phyloP scores from a whole-genome alignment of 2,113 vertebrate genomes.

The Percina caprodes region DNA sequence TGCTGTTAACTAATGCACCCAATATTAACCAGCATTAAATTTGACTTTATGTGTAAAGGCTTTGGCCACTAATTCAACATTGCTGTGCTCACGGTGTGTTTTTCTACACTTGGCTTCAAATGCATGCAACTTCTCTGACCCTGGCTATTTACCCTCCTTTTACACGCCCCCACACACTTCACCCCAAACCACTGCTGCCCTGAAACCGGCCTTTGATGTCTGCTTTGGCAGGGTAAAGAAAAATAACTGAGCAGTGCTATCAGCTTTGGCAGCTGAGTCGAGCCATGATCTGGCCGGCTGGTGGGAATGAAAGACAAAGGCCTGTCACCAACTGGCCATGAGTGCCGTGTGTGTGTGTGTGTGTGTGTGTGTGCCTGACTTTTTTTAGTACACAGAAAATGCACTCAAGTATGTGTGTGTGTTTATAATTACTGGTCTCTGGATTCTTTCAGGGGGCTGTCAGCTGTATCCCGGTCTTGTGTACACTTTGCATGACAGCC shows the following conservation, averaged over 20 bases:
- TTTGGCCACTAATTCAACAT: neutral
- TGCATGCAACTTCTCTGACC: neutral
- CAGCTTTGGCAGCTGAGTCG: conserved; percentile 44
- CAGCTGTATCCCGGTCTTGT: conserved; percentile 33
- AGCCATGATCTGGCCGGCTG: neutral
- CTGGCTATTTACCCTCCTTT: conserved; percentile 11
- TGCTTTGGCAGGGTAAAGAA: conserved; percentile 46
- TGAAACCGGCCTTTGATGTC: conserved; percentile 49
- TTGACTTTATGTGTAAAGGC: neutral
- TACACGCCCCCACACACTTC: conserved; percentile 13
- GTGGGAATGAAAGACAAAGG: conserved; percentile 34
- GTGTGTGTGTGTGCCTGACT: neutral
- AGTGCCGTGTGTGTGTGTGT: conserved; percentile 12
- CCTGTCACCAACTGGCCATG: conserved; percentile 42
- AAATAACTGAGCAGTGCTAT: conserved; percentile 53
- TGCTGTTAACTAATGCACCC: neutral
- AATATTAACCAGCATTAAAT: neutral
- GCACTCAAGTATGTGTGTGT: conserved; percentile 31
- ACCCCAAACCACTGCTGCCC: conserved; percentile 25
- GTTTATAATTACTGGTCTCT: conserved; percentile 49
- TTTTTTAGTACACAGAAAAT: neutral
- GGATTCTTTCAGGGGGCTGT: conserved; percentile 48
- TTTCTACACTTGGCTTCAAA: neutral
- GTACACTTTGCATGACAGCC: conserved; percentile 39
- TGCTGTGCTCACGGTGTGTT: neutral